Base-by-base conservation (phyloP, 1,140 invertebrate species). In the Brachionus rotundiformis region DNA sequence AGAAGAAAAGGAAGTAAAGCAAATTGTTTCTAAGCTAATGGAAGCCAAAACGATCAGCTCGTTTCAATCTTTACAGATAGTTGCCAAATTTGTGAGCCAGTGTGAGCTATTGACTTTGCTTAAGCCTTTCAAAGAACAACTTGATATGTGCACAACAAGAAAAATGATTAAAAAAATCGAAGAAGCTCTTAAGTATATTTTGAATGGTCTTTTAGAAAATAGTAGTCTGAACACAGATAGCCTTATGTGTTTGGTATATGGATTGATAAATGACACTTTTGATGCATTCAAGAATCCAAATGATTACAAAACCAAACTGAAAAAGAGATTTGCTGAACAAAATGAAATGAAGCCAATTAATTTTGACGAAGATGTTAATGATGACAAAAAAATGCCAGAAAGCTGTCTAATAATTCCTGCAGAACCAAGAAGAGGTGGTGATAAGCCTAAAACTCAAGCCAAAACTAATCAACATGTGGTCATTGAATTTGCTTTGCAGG, bases 1-100 rank as follows among this genome's bases (percentile, higher is more conserved):
- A 0, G 95, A 97, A 87, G 95, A 98, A 87, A 98, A 98, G 87
- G 93, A 95, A 87, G 91, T 97, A 0, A 90, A 91, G 0, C 93
- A 93, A 84, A 92, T 97, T 36, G 91, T 91, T 6, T 91, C 90
- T 19, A 95, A 95, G 87, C 82, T 89, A 11, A 88, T 89, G 83
- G 91, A 91, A 85, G 91, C 90, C 0, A 87, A 88, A 81, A 87
- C 85, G 36, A 86, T 86, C n/a, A 97, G 95, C 87, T 95, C 94
- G 85, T 95, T 92, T 83, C 91, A 95, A 16, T 94, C 94, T 0
- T 91, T 95, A 63, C 90, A 92, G 83, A 93, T 96, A 83, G 87
- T 95, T 0, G 92, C 93, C 0, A 90, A 92, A 84, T 93, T 91
- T 86, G 91, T 96, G 13, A 92, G 92, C 6, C 91, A 93, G 84